A percentile compares a stretch with the other conserved stretches of the same genome.
These are phyloP conservation scores for Polyploca ridens DNA, from an alignment of 2,888 invertebrate genomes.

Conservation along the genomic window DNA sequence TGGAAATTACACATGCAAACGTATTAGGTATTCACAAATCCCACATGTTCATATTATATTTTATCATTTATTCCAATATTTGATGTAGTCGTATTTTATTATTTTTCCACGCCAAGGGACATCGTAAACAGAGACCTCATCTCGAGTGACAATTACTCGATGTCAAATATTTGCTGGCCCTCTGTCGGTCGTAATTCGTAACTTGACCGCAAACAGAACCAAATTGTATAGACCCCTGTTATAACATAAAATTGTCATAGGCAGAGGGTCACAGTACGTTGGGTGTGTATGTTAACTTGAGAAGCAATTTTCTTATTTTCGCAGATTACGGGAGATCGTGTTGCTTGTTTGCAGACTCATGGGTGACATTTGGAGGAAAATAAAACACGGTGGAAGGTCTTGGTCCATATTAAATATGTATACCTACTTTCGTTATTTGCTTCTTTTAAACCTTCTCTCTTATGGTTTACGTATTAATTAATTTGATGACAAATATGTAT, in stretches of 20 bases:
- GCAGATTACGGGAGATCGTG: slow-evolving; percentile 62
- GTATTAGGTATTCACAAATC: too few relatives aligned
- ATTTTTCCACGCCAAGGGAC: slow-evolving; percentile 34
- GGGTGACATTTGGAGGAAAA: slow-evolving; percentile 65
- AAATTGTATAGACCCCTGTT: slow-evolving; percentile 29
- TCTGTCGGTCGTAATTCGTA: slow-evolving; percentile 76
- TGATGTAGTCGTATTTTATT: background rate
- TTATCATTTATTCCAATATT: background rate
- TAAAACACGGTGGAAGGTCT: slow-evolving; percentile 44
- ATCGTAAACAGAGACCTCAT: slow-evolving; percentile 55
- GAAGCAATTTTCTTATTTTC: slow-evolving; percentile 70
- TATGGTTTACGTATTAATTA: background rate
- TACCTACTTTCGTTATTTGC: background rate
- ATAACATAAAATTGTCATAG: background rate
- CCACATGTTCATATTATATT: background rate
- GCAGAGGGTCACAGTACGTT: slow-evolving; percentile 35
- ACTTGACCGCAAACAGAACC: slow-evolving; percentile 55
- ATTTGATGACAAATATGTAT: too few relatives aligned
- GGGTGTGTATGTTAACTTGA: slow-evolving; percentile 40
- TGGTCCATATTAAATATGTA: background rate
- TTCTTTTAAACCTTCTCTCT: background rate
- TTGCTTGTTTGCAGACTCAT: slow-evolving; percentile 79
- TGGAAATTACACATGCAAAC: too few relatives aligned
- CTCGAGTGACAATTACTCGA: slow-evolving; percentile 78
- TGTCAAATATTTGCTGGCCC: slow-evolving; percentile 81